Base-by-base conservation (phyloP, 2,113 vertebrate genomes). In the Lagopus muta region DNA sequence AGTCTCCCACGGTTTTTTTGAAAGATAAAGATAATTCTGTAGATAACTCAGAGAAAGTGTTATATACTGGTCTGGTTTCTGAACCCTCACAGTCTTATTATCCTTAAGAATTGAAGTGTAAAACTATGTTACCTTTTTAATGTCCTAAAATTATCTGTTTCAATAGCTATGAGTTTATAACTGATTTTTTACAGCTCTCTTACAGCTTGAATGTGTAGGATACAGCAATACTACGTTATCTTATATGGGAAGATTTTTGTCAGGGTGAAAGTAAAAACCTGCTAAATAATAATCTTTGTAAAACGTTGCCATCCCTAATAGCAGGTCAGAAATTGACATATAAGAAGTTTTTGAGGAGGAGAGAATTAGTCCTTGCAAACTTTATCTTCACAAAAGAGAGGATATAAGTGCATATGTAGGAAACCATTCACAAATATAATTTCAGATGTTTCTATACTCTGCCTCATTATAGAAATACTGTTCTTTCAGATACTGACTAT, bases 71-170 rank as follows among this genome's bases (percentile, higher is more conserved):
- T 74, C n/a, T n/a, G 38, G 24, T 34, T 67, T 79, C 55, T 42
- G 62, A 48, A 79, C 40, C 14, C 30, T 32, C 0, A 0, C 0
- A 0, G 57, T 74, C 21, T 91, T 62, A 73, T 87, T 76, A 58
- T 38, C 48, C 14, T 64, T 64, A 36, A 30, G 78, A 80, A 77
- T 77, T 13, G 22, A 2, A 1, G 3, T 0, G 0, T 86, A 32
- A 82, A 86, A n/a, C 4, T 11, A 2, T 15, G 69, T 36, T 64
- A n/a, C 32, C 24, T 77, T 85, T 87, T 61, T 43, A 70, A 64
- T 47, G 79, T 60, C 38, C 75, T 64, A 32, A 64, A 85, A 92
- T 47, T 42, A 50, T 30, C 36, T 75, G 38, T 8, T 82, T 77
- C 80, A 80, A 74, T 66, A 40, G 38, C 28, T 6, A 13, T 36